phyloP scores from a whole-genome alignment of 2,888 invertebrate genomes.

The Philereme vetulata region DNA sequence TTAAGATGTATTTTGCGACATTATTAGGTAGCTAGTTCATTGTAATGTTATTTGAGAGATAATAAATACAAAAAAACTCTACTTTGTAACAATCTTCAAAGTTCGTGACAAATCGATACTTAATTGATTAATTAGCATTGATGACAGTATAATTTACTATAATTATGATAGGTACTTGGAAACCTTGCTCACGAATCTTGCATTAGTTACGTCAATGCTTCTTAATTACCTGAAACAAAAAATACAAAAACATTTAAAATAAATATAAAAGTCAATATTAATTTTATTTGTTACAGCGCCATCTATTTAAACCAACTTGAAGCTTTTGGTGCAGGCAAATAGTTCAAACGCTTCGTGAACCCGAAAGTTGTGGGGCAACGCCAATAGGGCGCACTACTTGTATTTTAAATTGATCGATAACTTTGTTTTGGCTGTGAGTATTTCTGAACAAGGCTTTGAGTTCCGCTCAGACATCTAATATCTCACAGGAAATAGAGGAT shows the following conservation, averaged over 20 bases:
- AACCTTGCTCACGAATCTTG: not conserved
- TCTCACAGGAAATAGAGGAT: no score
- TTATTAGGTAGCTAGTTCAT: no score
- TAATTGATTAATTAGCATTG: no score
- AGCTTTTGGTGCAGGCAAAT: slow-evolving; percentile 33
- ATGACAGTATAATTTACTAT: no score
- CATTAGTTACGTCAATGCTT: slow-evolving; percentile 4
- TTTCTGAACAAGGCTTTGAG: not conserved
- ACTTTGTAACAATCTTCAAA: no score
- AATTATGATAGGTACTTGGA: no score
- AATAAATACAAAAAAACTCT: no score
- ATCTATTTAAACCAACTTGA: slow-evolving; percentile 40
- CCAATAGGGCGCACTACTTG: slow-evolving; percentile 44
- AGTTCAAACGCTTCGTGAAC: slow-evolving; percentile 3
- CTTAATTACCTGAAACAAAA: slow-evolving; percentile 46
- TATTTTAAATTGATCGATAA: slow-evolving; percentile 20
- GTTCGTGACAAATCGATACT: no score
- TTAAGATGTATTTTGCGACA: no score
- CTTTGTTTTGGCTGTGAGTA: not conserved
- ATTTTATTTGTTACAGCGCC: slow-evolving; percentile 40
- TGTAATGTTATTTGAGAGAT: no score
- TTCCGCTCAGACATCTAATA: no score
- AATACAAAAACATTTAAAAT: slow-evolving; percentile 1
- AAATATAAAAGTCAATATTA: slow-evolving; percentile 1
- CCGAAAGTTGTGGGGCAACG: slow-evolving; percentile 12